phyloP scores from a whole-genome alignment of 1,140 invertebrate species.

The Euura saliciscinereae region DNA sequence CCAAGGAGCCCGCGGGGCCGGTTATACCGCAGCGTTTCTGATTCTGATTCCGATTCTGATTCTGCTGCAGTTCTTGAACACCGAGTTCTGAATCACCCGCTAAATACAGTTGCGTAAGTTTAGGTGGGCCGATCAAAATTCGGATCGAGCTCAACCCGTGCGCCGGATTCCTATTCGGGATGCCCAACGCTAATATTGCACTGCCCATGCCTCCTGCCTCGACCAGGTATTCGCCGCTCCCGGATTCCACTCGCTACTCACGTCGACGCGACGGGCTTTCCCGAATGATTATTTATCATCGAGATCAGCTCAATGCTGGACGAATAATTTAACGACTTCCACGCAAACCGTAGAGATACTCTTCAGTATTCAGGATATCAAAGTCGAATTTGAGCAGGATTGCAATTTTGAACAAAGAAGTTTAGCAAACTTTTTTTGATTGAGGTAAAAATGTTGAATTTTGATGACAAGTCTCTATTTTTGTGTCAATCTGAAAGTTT shows the following conservation, averaged over 20 bases:
- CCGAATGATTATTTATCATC: background rate
- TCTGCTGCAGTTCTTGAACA: conserved; percentile 21
- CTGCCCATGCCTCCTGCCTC: background rate
- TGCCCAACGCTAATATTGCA: background rate
- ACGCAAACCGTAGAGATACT: too few species aligned
- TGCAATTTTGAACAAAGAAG: too few species aligned
- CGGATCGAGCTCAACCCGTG: conserved; percentile 29
- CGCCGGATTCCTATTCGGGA: background rate
- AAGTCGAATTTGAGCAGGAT: too few species aligned
- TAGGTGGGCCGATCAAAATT: conserved; percentile 43
- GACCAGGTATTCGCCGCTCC: background rate
- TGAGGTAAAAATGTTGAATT: too few species aligned
- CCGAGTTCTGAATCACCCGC: conserved; percentile 39
- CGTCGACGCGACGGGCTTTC: background rate
- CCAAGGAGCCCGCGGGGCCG: background rate
- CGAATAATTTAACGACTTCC: too few species aligned
- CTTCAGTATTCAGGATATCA: too few species aligned
- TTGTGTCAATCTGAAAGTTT: too few species aligned
- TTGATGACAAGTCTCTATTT: too few species aligned
- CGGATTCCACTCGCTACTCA: background rate
- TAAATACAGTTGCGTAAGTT: conserved; percentile 51
- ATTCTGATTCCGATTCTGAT: background rate
- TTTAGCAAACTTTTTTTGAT: too few species aligned
- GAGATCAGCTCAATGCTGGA: too few species aligned
- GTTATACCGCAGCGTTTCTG: background rate